Conservation (phyloP, 2,888 invertebrate genomes). For the Stenoptilia bipunctidactyla region DNA sequence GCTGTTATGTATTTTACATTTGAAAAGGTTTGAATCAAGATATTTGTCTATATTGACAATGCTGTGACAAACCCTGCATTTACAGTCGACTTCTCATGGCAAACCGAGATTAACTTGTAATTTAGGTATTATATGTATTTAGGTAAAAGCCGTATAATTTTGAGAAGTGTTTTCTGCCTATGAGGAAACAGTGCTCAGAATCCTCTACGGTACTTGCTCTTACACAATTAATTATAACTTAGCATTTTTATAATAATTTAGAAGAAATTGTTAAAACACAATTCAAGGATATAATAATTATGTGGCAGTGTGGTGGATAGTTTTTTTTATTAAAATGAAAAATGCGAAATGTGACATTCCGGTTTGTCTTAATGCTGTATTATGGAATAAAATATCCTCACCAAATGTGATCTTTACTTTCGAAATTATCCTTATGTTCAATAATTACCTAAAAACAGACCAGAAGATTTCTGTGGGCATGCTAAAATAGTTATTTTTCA, state of each 20-base stretch:
- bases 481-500: too few species aligned
- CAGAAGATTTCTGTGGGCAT: too few species aligned
- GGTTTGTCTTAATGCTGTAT: conserved; percentile 71
- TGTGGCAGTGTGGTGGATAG: conserved; percentile 55
- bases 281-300: conserved; percentile 46
- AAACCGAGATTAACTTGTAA: conserved; percentile 62
- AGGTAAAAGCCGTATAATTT: conserved; percentile 55
- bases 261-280: conserved; percentile 60
- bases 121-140: conserved; percentile 63
- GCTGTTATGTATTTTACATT: conserved; percentile 67
- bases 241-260: conserved; percentile 71
- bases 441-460: too few species aligned
- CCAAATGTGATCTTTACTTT: conserved; percentile 49
- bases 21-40: conserved; percentile 40
- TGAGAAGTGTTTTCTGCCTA: conserved; percentile 46
- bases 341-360: conserved; percentile 68
- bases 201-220: conserved; percentile 57
- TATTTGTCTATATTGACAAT: conserved; percentile 27
- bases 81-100: conserved; percentile 57
- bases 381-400: conserved; percentile 72
- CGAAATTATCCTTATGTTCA: conserved; percentile 9
- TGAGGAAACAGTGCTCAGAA: conserved; percentile 49
- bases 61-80: conserved; percentile 50
- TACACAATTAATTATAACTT: conserved; percentile 69
- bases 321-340: conserved; percentile 50